Base-by-base conservation (phyloP, 2,888 invertebrate species). In the Euclidia mi region DNA sequence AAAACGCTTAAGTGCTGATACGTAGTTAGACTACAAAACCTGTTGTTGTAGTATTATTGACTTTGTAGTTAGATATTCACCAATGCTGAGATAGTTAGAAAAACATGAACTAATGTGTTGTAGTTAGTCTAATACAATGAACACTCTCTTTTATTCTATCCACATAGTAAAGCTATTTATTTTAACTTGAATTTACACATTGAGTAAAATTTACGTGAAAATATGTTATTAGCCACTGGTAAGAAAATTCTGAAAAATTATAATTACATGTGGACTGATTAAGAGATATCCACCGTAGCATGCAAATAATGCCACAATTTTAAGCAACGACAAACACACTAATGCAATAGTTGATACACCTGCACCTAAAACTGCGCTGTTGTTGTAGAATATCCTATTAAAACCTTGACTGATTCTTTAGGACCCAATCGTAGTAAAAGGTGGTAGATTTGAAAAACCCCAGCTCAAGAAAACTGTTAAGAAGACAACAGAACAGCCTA, bases 401-500 rank as follows among this genome's bases (percentile, higher is more conserved):
- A 84, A 84, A 82, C 82, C 81, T 87, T 82, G 71, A 76, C 85
- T 91, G 85, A 88, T 85, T 91, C 82, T 68, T 31, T 93, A 94
- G 94, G 93, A 88, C 68, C 93, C 91, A 81, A 81, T 94, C 82
- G 74, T 85, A 72, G 89, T 90, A 79, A 90, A 90, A 78, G 92
- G 85, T 78, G 94, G 94, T 87, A 94, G 87, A 89, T 94, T 94
- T 64, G 92, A 93, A 85, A 88, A 85, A 62, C 94, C 94, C 66
- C 87, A 91, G 69, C 91, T 94, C 71, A 94, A 92, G 91, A 95
- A 91, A 92, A 89, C 85, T 71, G 81, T 82, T 65, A 93, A 87
- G 90, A 92, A 88, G 82, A 78, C 85, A 55, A 80, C 84, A 71
- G 90, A 90, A 65, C 85, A 89, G 76, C 84, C 90, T 64, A 91